Percentiles rank a stretch among this genome's conserved stretches.
Evolutionary conservation across 2,888 invertebrate species (phyloP).

Genomic region (Drosophila infuscata): DNA sequence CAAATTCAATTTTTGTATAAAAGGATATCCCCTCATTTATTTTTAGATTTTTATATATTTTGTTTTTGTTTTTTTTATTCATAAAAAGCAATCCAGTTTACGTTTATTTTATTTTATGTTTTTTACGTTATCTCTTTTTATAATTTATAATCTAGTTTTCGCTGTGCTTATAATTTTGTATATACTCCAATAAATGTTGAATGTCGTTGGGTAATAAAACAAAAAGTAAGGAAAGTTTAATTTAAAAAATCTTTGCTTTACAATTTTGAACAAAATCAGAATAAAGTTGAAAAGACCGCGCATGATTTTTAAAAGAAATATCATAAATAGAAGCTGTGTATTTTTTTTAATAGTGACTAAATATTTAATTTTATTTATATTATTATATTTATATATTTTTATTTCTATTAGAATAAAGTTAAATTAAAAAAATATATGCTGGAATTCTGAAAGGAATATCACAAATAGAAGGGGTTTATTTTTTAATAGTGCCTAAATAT

Average conservation of each 20-base stretch:
- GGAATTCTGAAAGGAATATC: too few relatives aligned
- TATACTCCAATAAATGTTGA: not conserved
- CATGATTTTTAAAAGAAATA: not conserved
- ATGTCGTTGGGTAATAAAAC: not conserved
- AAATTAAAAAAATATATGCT: too few relatives aligned
- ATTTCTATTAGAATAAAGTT: not conserved
- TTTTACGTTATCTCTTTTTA: not conserved
- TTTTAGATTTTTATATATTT: not conserved
- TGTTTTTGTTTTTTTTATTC: not conserved
- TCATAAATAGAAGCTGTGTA: not conserved
- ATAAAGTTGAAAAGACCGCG: fast-evolving
- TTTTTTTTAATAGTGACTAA: not conserved
- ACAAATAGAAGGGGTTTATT: too few relatives aligned
- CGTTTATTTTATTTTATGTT: not conserved
- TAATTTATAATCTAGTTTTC: not conserved
- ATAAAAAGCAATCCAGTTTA: not conserved
- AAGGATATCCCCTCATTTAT: not conserved
- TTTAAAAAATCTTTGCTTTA: too few relatives aligned
- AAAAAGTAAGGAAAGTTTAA: too few relatives aligned
- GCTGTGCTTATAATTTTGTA: not conserved
- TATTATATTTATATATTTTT: too few relatives aligned
- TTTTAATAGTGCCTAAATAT: not conserved
- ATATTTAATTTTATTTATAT: not conserved
- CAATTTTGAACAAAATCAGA: not conserved
- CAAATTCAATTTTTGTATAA: not conserved